Percentiles rank a stretch among this genome's conserved stretches.
Evolutionary conservation across 1,140 invertebrate genomes (phyloP).

Genomic region (Myzus persicae): DNA sequence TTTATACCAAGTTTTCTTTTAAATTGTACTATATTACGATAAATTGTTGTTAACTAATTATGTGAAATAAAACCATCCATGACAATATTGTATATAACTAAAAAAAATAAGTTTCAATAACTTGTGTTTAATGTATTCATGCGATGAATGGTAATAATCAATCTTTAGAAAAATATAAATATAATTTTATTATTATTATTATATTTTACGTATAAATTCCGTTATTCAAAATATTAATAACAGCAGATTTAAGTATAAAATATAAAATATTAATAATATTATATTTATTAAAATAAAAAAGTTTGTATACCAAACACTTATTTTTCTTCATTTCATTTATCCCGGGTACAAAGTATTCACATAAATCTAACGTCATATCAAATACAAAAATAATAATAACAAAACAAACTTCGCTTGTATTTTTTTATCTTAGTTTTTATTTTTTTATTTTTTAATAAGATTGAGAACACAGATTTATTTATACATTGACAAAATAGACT

Average conservation of each 20-base stretch:
- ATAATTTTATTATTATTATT: not conserved
- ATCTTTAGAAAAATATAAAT: not conserved
- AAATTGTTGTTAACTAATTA: not conserved
- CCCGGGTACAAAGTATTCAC: not conserved
- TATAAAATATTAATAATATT: not conserved
- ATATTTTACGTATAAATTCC: not conserved
- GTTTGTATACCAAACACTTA: not conserved
- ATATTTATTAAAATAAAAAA: not conserved
- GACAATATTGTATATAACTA: no score
- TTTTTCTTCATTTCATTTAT: conserved; percentile 16
- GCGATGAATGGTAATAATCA: not conserved
- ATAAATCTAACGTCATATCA: not conserved
- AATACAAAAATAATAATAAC: conserved; percentile 1
- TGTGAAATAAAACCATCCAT: no score
- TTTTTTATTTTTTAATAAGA: conserved; percentile 16
- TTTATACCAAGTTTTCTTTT: not conserved
- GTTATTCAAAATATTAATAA: not conserved
- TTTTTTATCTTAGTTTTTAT: not conserved
- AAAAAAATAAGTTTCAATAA: no score
- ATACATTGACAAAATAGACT: conserved; percentile 35
- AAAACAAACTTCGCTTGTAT: not conserved
- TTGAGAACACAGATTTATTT: not conserved
- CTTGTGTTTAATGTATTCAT: not conserved
- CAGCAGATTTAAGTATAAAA: not conserved
- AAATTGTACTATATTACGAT: not conserved